Base-by-base conservation (phyloP, 2,113 vertebrate species). In the Deroptyus accipitrinus region DNA sequence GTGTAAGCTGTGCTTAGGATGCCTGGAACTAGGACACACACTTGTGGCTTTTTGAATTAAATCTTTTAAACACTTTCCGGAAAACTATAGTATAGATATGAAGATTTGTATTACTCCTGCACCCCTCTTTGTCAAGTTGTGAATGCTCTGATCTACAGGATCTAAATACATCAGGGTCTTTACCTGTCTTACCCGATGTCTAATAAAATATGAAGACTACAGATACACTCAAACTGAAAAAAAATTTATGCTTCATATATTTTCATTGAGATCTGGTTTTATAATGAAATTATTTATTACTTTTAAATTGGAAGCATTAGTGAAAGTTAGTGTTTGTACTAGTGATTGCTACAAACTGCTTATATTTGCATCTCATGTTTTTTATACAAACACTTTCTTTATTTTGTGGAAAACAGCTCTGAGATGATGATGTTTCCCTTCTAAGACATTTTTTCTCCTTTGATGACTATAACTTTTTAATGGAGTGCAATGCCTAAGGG, bases 81-180 rank as follows among this genome's bases (percentile, higher is more conserved):
- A 37, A 74, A 13, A 25, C 5, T 7, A 0, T 9, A 30, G 20
- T 0, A 0, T 1, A 10, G 44, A 62, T n/a, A 25, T 24, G 49
- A 37, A 62, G 31, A 35, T 33, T 31, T 46, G 17, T 8, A 0
- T 41, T 77, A 10, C 37, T 54, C 41, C 37, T 69, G 12, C n/a
- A 27, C 25, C 39, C 15, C 12, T 82, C 41, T 46, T 11, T 54
- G 66, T 76, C 17, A 41, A n/a, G 25, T 55, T 35, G 41, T 83
- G 30, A 14, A 3, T 35, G 74, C 27, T 39, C n/a, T 48, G 46
- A 48, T 67, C 67, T 88, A 4, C 18, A 48, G 55, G 24, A 64
- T 44, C 51, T 70, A 51, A 85, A 59, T 46, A 46, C 86, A 78
- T 41, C 4, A 1, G 8, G 0, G 0, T 33, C 11, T 49, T 69